Base-by-base conservation (phyloP, 2,888 invertebrate genomes). In the Leucophora obtusa region DNA sequence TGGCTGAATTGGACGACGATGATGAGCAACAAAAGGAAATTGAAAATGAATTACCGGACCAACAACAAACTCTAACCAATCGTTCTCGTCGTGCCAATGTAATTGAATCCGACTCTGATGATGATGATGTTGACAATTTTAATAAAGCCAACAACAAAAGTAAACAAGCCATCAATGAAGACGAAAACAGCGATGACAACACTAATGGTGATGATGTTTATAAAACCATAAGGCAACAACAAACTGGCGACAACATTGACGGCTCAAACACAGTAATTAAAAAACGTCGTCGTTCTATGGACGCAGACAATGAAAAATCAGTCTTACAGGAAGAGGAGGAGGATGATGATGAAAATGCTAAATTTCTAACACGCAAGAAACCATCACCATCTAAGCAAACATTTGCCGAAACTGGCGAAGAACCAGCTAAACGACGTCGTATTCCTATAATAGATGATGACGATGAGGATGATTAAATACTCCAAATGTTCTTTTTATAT, bases 91-190 rank as follows among this genome's bases (percentile, higher is more conserved):
- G 89, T 83, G 84, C 84, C 84, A 88, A 88, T 86, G 84, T 90
- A 87, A 89, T 90, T 86, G 89, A 90, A 85, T 89, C 89, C 69
- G 89, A 90, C 85, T 88, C 87, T 82, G 89, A 89, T 82, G 86
- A 84, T 9, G 83, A 65, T 65, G 76, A 59, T 54, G 71, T 78
- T 78, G 66, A 78, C 71, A 66, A 56, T 75, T 68, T 79, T 72
- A 82, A 79, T 76, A 66, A 65, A 69, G 76, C 18, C 75, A 73
- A 70, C 60, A 72, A 53, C 43, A 56, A 15, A n/a, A 59, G 71
- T 63, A 70, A 82, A 69, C 66, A 79, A 59, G 21, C 35, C 53
- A 21, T 60, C 15, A 59, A 21, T 14, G 59, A 47, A 47, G 62
- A 18, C 17, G 53, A 59, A 24, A 1, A 72, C 8, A 21, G 15